Conservation (phyloP, 2,888 invertebrate genomes). For the Rhabditoides inermis region DNA sequence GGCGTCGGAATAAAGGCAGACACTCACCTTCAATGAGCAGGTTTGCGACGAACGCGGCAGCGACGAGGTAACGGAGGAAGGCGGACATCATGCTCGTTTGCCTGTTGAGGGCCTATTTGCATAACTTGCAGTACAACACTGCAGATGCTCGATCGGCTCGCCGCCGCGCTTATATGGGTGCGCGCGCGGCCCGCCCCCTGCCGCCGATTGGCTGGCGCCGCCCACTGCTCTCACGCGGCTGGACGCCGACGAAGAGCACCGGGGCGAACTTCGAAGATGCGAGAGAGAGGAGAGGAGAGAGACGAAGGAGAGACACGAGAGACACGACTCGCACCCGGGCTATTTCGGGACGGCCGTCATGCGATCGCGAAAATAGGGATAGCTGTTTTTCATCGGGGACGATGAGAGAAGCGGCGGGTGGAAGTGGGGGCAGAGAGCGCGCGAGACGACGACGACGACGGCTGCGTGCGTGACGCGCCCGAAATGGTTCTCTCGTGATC, state of each 20-base stretch:
- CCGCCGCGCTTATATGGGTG: background rate
- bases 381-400: too few species aligned
- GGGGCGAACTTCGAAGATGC: background rate
- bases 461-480: too few species aligned
- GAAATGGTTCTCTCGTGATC: too few species aligned
- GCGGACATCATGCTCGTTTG: too few species aligned
- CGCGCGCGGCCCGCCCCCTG: background rate
- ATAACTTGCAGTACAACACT: too few species aligned
- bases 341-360: background rate
- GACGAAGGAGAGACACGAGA: background rate
- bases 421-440: too few species aligned
- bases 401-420: too few species aligned
- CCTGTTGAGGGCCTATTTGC: too few species aligned
- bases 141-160: background rate
- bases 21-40: constrained; percentile 9
- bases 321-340: background rate
- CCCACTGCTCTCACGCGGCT: background rate
- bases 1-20: background rate
- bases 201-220: background rate
- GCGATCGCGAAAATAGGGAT: background rate
- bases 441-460: too few species aligned
- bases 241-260: background rate
- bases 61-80: constrained; percentile 5
- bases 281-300: background rate
- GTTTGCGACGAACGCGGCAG: constrained; percentile 5